Evolutionary conservation across 2,888 invertebrate species (phyloP).

Genomic region (Venustoraphidia nigricollis): DNA sequence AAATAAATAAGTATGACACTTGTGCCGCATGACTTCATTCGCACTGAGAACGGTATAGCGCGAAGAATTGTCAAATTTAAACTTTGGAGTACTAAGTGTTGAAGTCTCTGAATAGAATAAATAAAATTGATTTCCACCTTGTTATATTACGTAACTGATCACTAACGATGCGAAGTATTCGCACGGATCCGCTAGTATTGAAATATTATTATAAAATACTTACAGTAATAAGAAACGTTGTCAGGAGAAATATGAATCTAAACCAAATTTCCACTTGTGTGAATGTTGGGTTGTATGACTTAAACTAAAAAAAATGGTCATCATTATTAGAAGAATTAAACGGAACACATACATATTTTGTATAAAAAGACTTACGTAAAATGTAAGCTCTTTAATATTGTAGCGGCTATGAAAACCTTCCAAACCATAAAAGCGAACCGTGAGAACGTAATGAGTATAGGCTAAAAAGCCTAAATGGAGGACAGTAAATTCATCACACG

Average conservation of each 20-base stretch:
- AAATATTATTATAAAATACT: conserved; percentile 26
- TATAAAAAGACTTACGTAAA: conserved; percentile 53
- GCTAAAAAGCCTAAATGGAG: conserved; percentile 81
- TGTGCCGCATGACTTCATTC: too few relatives aligned
- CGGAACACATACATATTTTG: conserved; percentile 6
- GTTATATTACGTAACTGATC: too few relatives aligned
- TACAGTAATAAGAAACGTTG: conserved; percentile 77
- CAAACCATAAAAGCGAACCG: conserved; percentile 69
- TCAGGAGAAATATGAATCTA: conserved; percentile 77
- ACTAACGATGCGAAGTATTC: too few relatives aligned
- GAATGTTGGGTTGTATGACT: conserved; percentile 89
- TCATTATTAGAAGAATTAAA: conserved; percentile 2
- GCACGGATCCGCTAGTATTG: too few relatives aligned
- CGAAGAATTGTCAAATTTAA: too few relatives aligned
- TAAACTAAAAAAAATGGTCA: conserved; percentile 54
- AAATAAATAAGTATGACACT: too few relatives aligned
- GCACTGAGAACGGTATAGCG: too few relatives aligned
- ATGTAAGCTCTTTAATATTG: conserved; percentile 66
- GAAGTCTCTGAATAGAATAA: too few relatives aligned
- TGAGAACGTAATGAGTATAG: conserved; percentile 76
- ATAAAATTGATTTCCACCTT: too few relatives aligned
- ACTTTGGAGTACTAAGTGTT: too few relatives aligned
- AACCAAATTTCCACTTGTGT: conserved; percentile 98
- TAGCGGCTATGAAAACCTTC: conserved; percentile 73
- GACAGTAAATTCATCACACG: conserved; percentile 76